Conservation (phyloP, 2,113 vertebrate genomes). For the Xiphophorus maculatus region DNA sequence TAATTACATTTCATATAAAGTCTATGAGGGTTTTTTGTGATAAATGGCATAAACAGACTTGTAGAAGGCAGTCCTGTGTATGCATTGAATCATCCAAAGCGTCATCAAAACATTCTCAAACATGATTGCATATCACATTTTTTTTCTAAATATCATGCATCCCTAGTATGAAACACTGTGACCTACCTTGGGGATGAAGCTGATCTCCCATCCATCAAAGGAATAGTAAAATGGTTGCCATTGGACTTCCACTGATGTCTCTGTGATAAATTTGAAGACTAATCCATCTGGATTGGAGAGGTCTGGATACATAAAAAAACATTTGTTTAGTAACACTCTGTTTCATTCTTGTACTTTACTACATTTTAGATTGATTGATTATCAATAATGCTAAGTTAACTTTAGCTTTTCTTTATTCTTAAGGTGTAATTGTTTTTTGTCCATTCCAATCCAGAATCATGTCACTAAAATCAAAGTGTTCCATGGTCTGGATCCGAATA, state of each 20-base stretch:
- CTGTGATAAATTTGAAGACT: slow-evolving; percentile 94
- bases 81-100: too few relatives aligned
- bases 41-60: too few relatives aligned
- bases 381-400: neutral
- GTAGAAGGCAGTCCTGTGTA: too few relatives aligned
- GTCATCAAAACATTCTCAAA: too few relatives aligned
- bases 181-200: slow-evolving; percentile 96
- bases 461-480: too few relatives aligned
- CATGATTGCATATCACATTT: neutral
- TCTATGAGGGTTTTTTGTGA: too few relatives aligned
- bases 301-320: slow-evolving; percentile 80
- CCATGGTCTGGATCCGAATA: too few relatives aligned
- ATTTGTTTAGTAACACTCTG: slow-evolving; percentile 31
- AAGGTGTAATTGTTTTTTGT: too few relatives aligned
- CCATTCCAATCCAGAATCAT: too few relatives aligned
- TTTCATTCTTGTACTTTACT: slow-evolving; percentile 62
- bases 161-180: slow-evolving; percentile 4
- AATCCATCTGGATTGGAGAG: slow-evolving; percentile 91
- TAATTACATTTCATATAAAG: too few relatives aligned
- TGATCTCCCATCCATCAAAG: slow-evolving; percentile 98
- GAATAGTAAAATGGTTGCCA: slow-evolving; percentile 94
- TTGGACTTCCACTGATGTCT: slow-evolving; percentile 94
- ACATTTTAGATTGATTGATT: neutral
- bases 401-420: too few relatives aligned
- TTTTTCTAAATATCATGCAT: neutral